A percentile compares a stretch with the other conserved stretches of the same genome.
Conservation (phyloP, 2,113 vertebrate species). For the Nannospalax galili region DNA sequence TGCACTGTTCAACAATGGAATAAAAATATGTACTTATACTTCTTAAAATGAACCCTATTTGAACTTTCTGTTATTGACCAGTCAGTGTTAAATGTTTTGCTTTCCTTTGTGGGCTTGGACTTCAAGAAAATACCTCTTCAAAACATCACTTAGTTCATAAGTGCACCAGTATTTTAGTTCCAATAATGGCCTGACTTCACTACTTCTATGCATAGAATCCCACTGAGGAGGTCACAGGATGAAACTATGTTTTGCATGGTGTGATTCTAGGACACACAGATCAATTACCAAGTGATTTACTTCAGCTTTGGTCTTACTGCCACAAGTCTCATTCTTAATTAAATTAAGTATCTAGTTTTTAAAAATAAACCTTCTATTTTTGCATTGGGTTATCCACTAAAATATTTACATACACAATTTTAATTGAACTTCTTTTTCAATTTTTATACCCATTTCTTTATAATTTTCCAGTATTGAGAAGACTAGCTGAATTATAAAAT, state of each 20-base stretch:
- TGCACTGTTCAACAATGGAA: neutral
- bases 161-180: slow-evolving; percentile 22
- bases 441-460: neutral
- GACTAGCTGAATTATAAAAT: neutral
- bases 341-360: slow-evolving; percentile 36
- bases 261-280: slow-evolving; percentile 23
- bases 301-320: slow-evolving; percentile 16
- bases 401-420: slow-evolving; percentile 6
- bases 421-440: slow-evolving; percentile 36
- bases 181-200: slow-evolving; percentile 7
- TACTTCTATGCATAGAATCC: slow-evolving; percentile 7
- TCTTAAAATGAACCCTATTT: slow-evolving; percentile 35
- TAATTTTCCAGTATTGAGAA: neutral
- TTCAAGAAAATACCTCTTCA: slow-evolving; percentile 28
- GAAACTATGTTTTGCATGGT: slow-evolving; percentile 28
- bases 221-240: neutral
- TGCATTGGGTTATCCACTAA: neutral
- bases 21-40: slow-evolving; percentile 31
- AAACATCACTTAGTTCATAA: slow-evolving; percentile 50
- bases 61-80: neutral
- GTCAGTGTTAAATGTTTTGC: neutral
- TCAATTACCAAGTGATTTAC: slow-evolving; percentile 35
- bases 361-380: neutral
- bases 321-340: slow-evolving; percentile 12
- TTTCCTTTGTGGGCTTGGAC: slow-evolving; percentile 44